Base-by-base conservation (phyloP, 2,888 invertebrate genomes). In the Vanessa cardui region DNA sequence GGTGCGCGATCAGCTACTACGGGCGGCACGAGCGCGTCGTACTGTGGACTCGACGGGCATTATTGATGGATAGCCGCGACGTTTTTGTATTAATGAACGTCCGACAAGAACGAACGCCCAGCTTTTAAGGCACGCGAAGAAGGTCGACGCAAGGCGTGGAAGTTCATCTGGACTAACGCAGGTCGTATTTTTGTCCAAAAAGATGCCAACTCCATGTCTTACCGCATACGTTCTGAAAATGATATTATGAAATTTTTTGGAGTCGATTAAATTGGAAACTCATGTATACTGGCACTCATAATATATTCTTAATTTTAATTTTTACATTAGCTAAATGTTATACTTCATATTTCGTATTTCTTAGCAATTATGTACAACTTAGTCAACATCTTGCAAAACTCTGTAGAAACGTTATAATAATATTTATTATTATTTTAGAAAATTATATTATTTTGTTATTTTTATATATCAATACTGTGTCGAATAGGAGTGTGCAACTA, bases 181-280 rank as follows among this genome's bases (percentile, higher is more conserved):
- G 33, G 33, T 33, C 33, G 33, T 33, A 33, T 33, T 8, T 33
- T 33, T 7, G 54, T 66, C 66, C 70, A 74, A 73, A 71, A 33
- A 33, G 33, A 33, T 33, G 33, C 33, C 33, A 33, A 33, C 33
- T 33, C 33, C 33, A 33, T 33, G 33, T 5, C 33, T 33, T 8
- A 33, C 8, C 6, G 33, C 16, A 46, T 46, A 46, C 46, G 46
- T 1, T 46, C 15, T 46, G 46, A 46, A 46, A 46, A 16, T 46
- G 46, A 46, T 46, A 46, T 46, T 46, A n/a, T 46, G 46, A 46
- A 46, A 46, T 46, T 46, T 46, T 46, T 46, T 46, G 46, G 46
- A 46, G 46, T 46, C 46, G 46, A 46, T 46, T n/a, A 46, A 46
- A 46, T 46, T 46, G 46, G 46, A 46, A 46, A 46, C 15, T 46